Evolutionary conservation across 2,888 invertebrate genomes (phyloP).

Genomic region (Drosophila mayaguana): DNA sequence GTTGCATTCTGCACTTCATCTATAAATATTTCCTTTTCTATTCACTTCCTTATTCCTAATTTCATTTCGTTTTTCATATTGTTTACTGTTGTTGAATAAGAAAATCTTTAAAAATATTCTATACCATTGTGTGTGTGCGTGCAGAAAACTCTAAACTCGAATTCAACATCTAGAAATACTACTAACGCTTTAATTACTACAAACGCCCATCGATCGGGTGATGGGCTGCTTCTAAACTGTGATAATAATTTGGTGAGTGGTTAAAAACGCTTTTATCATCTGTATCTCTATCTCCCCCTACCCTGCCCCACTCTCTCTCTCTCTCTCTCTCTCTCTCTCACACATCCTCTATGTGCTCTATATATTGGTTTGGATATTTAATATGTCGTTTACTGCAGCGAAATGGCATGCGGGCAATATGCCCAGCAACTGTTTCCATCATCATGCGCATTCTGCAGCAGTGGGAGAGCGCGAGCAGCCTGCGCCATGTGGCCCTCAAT

Average conservation of each 20-base stretch:
- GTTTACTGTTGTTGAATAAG: slow-evolving; percentile 6
- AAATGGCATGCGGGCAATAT: slow-evolving; percentile 88
- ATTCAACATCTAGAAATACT: slow-evolving; percentile 78
- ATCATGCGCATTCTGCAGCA: slow-evolving; percentile 86
- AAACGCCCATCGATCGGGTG: slow-evolving; percentile 84
- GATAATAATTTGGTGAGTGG: slow-evolving; percentile 85
- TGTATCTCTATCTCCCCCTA: slow-evolving; percentile 17
- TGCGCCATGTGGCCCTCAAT: slow-evolving; percentile 86
- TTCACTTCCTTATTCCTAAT: slow-evolving; percentile 5
- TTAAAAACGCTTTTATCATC: slow-evolving; percentile 44
- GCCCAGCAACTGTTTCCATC: slow-evolving; percentile 87
- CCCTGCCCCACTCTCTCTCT: background rate
- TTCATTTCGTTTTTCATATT: slow-evolving; percentile 10
- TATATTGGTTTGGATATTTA: slow-evolving; percentile 4
- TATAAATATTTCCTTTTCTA: background rate
- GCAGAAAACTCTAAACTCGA: slow-evolving; percentile 84
- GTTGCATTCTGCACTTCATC: background rate
- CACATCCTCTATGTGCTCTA: slow-evolving; percentile 2
- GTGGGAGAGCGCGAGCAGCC: slow-evolving; percentile 83
- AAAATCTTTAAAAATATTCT: slow-evolving; percentile 16
- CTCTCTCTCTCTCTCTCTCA: slow-evolving; percentile 2
- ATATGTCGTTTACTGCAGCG: slow-evolving; percentile 80
- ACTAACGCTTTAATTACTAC: slow-evolving; percentile 82
- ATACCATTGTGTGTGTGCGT: slow-evolving; percentile 40
- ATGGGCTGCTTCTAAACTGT: slow-evolving; percentile 84